Evolutionary conservation across 2,888 invertebrate species (phyloP).

Genomic region (Plagodis dolabraria): DNA sequence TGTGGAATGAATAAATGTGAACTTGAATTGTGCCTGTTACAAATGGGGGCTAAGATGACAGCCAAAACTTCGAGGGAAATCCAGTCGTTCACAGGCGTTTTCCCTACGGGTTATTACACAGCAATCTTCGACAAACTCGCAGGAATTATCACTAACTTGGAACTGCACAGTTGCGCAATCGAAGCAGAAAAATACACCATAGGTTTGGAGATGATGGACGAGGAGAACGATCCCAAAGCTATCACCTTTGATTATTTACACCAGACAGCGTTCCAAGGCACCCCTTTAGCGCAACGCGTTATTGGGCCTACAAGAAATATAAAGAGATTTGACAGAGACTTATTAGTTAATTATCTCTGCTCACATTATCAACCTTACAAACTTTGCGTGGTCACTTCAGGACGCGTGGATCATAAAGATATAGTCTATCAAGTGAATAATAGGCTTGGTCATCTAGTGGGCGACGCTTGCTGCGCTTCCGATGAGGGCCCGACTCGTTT

Average conservation of each 20-base stretch:
- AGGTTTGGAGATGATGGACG: constrained; percentile 56
- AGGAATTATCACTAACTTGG: constrained; percentile 51
- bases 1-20: constrained; percentile 33
- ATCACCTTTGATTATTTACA: constrained; percentile 77
- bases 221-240: constrained; percentile 61
- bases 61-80: constrained; percentile 60
- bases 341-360: constrained; percentile 48
- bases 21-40: constrained; percentile 43
- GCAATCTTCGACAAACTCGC: constrained; percentile 46
- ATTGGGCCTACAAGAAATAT: constrained; percentile 89
- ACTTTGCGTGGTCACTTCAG: constrained; percentile 90
- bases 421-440: constrained; percentile 84
- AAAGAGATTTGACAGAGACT: constrained; percentile 70
- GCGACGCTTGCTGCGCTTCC: constrained; percentile 29
- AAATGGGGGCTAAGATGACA: constrained; percentile 49
- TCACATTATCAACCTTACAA: constrained; percentile 75
- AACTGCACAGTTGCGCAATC: constrained; percentile 51
- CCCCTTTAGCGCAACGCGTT: constrained; percentile 65
- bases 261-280: constrained; percentile 77
- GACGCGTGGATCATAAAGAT: constrained; percentile 87
- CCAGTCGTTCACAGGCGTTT: constrained; percentile 55
- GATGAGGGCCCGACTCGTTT: constrained; percentile 48
- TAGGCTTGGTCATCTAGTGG: constrained; percentile 75
- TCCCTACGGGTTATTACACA: constrained; percentile 38
- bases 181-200: constrained; percentile 49